These are phyloP conservation scores for Hyperoplus immaculatus DNA, from an alignment of 2,797 vertebrate species.

Conservation along the genomic window DNA sequence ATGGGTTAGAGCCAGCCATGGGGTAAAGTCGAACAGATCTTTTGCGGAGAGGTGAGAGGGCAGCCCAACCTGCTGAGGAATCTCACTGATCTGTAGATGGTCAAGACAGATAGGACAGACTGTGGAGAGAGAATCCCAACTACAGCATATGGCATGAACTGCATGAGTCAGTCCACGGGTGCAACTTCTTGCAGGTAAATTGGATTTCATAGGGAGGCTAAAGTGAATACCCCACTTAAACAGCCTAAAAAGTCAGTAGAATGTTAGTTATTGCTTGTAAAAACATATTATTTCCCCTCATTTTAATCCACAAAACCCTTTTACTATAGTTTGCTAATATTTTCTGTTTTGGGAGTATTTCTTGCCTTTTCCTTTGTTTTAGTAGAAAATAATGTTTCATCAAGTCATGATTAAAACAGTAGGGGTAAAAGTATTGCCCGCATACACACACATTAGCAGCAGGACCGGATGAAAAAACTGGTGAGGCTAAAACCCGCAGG, in stretches of 20 bases:
- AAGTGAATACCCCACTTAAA: not conserved
- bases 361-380: conserved; percentile 40
- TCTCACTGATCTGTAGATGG: conserved; percentile 25
- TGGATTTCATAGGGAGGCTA: not conserved
- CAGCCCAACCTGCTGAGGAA: conserved; percentile 32
- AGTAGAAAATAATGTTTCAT: conserved; percentile 59
- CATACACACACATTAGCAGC: conserved; percentile 61
- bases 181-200: conserved; percentile 4
- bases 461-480: conserved; percentile 58
- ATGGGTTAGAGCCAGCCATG: conserved; percentile 45
- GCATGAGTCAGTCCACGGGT: not conserved
- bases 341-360: not conserved
- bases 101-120: conserved; percentile 23
- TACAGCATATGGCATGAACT: not conserved
- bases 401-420: conserved; percentile 68
- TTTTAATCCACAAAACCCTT: conserved; percentile 5
- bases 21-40: conserved; percentile 53
- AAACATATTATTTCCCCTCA: not conserved
- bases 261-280: conserved; percentile 18
- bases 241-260: conserved; percentile 9
- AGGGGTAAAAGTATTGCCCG: conserved; percentile 52
- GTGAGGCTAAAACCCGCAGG: conserved; percentile 68
- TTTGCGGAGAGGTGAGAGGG: conserved; percentile 51
- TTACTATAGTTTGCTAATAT: conserved; percentile 37
- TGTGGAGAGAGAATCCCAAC: not conserved